Conservation (phyloP, 2,888 invertebrate genomes). For the Drosophila rellima region DNA sequence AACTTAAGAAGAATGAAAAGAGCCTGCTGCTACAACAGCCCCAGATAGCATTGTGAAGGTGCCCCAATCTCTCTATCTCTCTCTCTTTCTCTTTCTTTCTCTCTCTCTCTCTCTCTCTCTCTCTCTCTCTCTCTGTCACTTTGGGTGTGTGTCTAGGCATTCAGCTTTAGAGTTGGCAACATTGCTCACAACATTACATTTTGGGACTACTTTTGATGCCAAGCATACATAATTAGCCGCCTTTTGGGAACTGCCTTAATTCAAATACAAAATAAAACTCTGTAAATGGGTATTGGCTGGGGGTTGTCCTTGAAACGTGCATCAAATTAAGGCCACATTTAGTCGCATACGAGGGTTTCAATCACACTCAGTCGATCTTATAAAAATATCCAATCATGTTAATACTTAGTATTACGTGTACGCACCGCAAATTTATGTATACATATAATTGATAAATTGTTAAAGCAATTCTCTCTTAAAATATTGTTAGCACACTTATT, state of each 20-base stretch:
- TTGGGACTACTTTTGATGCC: conserved; percentile 65
- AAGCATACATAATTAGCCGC: conserved; percentile 65
- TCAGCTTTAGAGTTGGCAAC: conserved; percentile 50
- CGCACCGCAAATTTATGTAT: not conserved
- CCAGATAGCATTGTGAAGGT: conserved; percentile 24
- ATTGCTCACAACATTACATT: conserved; percentile 39
- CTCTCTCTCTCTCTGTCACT: not conserved
- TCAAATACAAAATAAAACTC: conserved; percentile 27
- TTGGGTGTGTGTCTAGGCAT: conserved; percentile 55
- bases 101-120: not conserved
- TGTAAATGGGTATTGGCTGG: conserved; percentile 14
- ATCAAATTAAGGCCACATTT: conserved; percentile 56
- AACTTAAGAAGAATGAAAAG: conserved; percentile 26
- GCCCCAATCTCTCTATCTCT: not conserved
- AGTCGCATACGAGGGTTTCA: conserved; percentile 40
- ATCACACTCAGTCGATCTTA: conserved; percentile 4
- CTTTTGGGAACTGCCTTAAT: conserved; percentile 23
- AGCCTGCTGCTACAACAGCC: conserved; percentile 37
- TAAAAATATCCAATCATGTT: not conserved
- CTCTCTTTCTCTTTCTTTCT: not conserved
- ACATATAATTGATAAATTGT: not conserved
- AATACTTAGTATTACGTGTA: not conserved
- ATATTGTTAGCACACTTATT: conserved; percentile 17
- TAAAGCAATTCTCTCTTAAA: conserved; percentile 32
- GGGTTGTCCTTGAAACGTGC: conserved; percentile 68